phyloP scores from a whole-genome alignment of 2,888 invertebrate species.

The Dicyrtomina minuta region DNA sequence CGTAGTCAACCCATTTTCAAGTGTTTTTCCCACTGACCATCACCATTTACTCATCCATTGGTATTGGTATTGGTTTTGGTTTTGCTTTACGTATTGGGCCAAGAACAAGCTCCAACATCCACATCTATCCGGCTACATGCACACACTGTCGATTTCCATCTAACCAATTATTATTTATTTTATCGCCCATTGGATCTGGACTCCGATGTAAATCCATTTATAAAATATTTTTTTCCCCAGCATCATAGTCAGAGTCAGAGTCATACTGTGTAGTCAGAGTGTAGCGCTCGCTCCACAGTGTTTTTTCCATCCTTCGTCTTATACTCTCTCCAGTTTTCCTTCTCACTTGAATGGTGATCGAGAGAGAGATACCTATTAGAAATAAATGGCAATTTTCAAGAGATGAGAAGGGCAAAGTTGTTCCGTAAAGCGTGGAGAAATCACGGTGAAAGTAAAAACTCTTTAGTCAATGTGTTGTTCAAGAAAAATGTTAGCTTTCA shows the following conservation, averaged over 20 bases:
- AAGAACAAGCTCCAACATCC: not conserved
- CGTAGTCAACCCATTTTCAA: conserved; percentile 39
- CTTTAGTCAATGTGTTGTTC: conserved; percentile 28
- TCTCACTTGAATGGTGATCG: conserved; percentile 7
- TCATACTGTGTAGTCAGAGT: not conserved
- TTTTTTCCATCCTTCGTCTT: no score
- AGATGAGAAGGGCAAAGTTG: conserved; percentile 35
- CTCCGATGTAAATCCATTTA: conserved; percentile 36
- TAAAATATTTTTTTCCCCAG: conserved; percentile 30
- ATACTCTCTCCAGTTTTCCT: not conserved
- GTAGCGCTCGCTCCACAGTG: not conserved
- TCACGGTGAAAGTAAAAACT: conserved; percentile 19
- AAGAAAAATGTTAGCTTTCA: conserved; percentile 34
- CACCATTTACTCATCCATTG: conserved; percentile 34
- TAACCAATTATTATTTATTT: conserved; percentile 49
- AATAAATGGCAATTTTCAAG: conserved; percentile 33
- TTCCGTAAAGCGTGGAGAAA: conserved; percentile 3
- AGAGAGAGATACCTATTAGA: conserved; percentile 30
- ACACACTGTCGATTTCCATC: conserved; percentile 44
- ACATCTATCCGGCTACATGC: conserved; percentile 21
- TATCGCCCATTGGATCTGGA: conserved; percentile 37
- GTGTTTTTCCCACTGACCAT: conserved; percentile 41
- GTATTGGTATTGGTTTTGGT: no score
- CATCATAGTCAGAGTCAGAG: not conserved
- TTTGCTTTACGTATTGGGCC: not conserved